Conservation (phyloP, 2,797 vertebrate species). For the Todus mexicanus region DNA sequence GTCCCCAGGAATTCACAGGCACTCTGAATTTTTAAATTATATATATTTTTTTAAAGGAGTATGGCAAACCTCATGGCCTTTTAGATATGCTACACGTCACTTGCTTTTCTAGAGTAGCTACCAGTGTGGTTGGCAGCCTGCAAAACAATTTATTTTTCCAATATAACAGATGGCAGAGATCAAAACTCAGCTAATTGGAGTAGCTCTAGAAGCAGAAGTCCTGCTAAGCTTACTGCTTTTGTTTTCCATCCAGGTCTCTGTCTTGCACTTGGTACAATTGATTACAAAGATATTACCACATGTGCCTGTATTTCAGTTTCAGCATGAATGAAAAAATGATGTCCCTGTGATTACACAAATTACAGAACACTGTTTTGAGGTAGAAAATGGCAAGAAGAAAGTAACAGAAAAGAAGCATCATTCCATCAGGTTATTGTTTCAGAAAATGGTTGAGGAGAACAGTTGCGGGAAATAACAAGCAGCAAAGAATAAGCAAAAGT, state of each 20-base stretch:
- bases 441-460: background rate
- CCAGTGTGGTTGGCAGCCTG: background rate
- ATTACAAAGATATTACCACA: background rate
- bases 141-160: conserved; percentile 1
- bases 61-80: background rate
- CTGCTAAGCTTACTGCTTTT: background rate
- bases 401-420: background rate
- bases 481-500: background rate
- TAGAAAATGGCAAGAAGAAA: background rate
- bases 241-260: background rate
- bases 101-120: background rate
- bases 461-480: background rate
- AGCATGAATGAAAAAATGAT: background rate
- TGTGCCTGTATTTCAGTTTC: background rate
- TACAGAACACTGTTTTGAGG: background rate
- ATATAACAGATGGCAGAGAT: background rate
- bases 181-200: background rate
- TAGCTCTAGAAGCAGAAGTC: background rate
- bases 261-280: background rate
- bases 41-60: background rate
- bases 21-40: background rate
- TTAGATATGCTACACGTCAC: background rate
- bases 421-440: background rate
- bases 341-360: background rate
- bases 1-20: background rate